Evolutionary conservation across 1,140 invertebrate species (phyloP).

Genomic region (Drosophila yakuba): DNA sequence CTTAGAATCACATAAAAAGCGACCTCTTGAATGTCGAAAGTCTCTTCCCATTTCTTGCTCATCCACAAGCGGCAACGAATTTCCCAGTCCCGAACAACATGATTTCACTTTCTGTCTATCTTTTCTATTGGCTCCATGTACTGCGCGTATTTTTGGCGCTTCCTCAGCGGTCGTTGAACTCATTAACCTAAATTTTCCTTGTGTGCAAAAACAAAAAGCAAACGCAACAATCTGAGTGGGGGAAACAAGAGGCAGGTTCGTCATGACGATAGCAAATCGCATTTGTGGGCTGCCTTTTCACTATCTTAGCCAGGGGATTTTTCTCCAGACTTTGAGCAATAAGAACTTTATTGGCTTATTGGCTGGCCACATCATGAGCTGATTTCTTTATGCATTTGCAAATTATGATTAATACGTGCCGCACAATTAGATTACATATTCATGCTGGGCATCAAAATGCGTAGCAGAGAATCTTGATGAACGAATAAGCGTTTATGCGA

Average conservation of each 20-base stretch:
- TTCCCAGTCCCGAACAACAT: slow-evolving; percentile 18
- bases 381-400: slow-evolving; percentile 27
- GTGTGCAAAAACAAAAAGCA: slow-evolving; percentile 54
- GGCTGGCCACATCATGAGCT: slow-evolving; percentile 1
- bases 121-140: slow-evolving; percentile 41
- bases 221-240: slow-evolving; percentile 26
- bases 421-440: slow-evolving; percentile 45
- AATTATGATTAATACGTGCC: slow-evolving; percentile 37
- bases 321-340: neutral
- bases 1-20: too few relatives aligned
- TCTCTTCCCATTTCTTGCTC: neutral
- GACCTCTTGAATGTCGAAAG: too few relatives aligned
- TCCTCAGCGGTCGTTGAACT: slow-evolving; percentile 75
- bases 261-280: slow-evolving; percentile 24
- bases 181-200: slow-evolving; percentile 75
- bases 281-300: slow-evolving; percentile 7
- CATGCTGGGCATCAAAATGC: slow-evolving; percentile 10
- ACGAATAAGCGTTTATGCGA: neutral
- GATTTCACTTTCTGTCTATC: slow-evolving; percentile 69
- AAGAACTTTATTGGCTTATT: slow-evolving; percentile 21
- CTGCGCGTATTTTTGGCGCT: slow-evolving; percentile 51
- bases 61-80: neutral
- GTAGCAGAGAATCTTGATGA: too few relatives aligned
- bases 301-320: slow-evolving; percentile 33
- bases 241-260: neutral